A percentile compares a stretch with the other conserved stretches of the same genome.
Evolutionary conservation across 2,888 invertebrate species (phyloP).

Genomic region (Scaptomyza tumidula): DNA sequence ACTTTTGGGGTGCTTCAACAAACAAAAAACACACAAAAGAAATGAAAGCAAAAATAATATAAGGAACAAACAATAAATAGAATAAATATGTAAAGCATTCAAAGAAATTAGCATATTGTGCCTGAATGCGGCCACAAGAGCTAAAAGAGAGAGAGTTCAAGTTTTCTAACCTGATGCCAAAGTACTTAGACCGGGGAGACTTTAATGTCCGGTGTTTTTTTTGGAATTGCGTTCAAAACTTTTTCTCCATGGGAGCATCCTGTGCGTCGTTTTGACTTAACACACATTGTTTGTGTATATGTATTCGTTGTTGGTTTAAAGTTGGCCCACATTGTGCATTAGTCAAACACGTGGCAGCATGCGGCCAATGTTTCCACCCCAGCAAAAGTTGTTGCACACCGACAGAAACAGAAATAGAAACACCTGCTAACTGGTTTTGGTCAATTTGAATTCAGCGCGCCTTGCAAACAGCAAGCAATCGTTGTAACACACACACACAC

Average conservation of each 20-base stretch:
- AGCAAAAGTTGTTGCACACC: conserved; percentile 46
- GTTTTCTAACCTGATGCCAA: conserved; percentile 56
- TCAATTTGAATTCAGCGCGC: conserved; percentile 57
- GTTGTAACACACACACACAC: conserved; percentile 38
- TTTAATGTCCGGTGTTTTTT: conserved; percentile 67
- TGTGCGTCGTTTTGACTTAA: conserved; percentile 59
- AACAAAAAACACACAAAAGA: conserved; percentile 27
- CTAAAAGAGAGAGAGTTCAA: conserved; percentile 11
- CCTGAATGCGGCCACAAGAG: neutral
- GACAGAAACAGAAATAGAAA: conserved; percentile 11
- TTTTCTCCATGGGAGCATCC: conserved; percentile 38
- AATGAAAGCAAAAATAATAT: conserved; percentile 22
- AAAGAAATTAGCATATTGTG: conserved; percentile 73
- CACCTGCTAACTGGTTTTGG: conserved; percentile 70
- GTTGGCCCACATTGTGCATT: conserved; percentile 61
- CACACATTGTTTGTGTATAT: neutral
- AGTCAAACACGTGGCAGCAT: conserved; percentile 75
- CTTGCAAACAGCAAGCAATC: conserved; percentile 47
- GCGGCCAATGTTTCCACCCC: neutral
- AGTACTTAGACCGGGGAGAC: conserved; percentile 60
- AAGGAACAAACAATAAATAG: conserved; percentile 71
- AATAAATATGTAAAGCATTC: conserved; percentile 74
- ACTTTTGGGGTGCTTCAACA: conserved; percentile 56
- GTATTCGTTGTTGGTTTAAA: conserved; percentile 55
- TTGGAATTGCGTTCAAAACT: conserved; percentile 53